Evolutionary conservation across 2,113 vertebrate genomes (phyloP), one percentile per base, ranked within the genome.

Genomic region (Cyprinodon tularosa): DNA sequence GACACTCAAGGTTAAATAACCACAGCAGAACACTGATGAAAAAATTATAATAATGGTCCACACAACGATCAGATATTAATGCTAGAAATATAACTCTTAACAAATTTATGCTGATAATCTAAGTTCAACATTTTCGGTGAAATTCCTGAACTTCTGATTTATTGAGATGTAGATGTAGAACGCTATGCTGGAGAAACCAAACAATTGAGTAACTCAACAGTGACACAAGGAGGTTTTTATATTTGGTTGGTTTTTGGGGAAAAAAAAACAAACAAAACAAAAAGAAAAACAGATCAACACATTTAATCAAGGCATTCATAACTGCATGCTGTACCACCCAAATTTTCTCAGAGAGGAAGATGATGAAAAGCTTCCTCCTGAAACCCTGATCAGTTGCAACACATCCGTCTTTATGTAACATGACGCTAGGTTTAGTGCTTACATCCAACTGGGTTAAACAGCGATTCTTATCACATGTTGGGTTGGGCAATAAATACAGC

Each of bases 311-410:
- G 13, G 9, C 17, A 60, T 20, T 29, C 74, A 29, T 5, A 0
- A 3, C 10, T 37, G 6, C 59, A 72, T 4, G 14, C 15, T 45
- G 68, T 57, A 37, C 61, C 74, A 80, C 11, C 37, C 38, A 63
- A 80, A 45, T 6, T 15, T 40, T 10, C 22, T 42, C 64, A 74
- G 36, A 84, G 48, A 86, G 86, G 65, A 84, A 81, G 77, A 44
- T 12, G 48, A 68, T 14, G 47, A 70, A 60, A 42, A 37, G 20
- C 71, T 86, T 86, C 74, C 74, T 22, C 17, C 44, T 71, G n/a
- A 78, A 70, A 75, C 71, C 68, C 37, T 67, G 17, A n/a, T 77
- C 36, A n/a, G 10, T 22, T 59, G 20, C 68, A 57, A 60, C 53
- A 69, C 13, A 1, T 13, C 40, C 45, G 48, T 67, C 37, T 59